phyloP scores from a whole-genome alignment of 2,797 vertebrate genomes.

The Ataeniobius toweri region DNA sequence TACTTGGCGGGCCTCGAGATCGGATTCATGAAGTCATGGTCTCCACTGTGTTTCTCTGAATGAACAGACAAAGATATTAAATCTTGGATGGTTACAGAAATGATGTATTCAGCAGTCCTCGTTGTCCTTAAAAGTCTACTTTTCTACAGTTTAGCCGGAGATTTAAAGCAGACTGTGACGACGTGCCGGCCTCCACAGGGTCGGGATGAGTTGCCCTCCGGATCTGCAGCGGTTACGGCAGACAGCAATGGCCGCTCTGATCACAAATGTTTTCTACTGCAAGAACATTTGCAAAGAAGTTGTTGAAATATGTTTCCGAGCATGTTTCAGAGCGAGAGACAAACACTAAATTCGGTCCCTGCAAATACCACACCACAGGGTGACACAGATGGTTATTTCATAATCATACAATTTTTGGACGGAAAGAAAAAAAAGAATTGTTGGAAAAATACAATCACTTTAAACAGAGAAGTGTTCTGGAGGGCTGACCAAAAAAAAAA shows the following conservation, averaged over 20 bases:
- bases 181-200: neutral
- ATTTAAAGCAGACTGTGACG: conserved; percentile 20
- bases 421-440: neutral
- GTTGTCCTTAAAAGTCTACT: neutral
- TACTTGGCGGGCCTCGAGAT: neutral
- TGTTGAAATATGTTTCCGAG: neutral
- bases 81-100: neutral
- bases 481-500: too few relatives aligned
- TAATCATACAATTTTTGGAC: neutral
- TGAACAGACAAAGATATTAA: neutral
- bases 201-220: neutral
- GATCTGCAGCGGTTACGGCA: neutral
- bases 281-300: conserved; percentile 1
- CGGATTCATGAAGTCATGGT: neutral
- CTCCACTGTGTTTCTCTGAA: neutral
- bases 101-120: neutral
- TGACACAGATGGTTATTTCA: neutral
- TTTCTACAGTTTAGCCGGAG: neutral
- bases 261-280: neutral
- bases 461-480: too few relatives aligned
- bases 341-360: neutral
- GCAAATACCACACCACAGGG: neutral
- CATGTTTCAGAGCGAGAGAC: neutral
- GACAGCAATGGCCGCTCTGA: neutral
- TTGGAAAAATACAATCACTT: too few relatives aligned